Base-by-base conservation (phyloP, 2,888 invertebrate species). In the Andrena trimmerana region DNA sequence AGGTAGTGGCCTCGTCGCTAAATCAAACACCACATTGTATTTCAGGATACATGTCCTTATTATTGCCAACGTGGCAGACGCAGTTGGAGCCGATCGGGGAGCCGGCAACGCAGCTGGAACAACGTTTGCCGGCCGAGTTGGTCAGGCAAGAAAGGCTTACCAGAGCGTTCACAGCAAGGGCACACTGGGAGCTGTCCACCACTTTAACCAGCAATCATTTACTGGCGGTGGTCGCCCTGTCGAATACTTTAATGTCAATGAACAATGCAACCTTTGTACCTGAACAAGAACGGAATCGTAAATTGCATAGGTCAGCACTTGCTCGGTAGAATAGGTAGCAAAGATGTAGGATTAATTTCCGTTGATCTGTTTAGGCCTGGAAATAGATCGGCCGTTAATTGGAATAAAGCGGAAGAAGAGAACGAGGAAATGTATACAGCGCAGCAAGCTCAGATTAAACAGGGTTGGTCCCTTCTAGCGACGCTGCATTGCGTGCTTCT, bases 241-340 rank as follows among this genome's bases (percentile, higher is more conserved):
- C 99, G 68, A 99, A 99, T 94, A 99, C 99, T 0, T 95, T 99
- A 68, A 98, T 99, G 98, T 98, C 99, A 0, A 99, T 99, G 98
- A 98, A 97, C 93, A 98, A 98, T 91, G 98, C 99, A 48, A 98
- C 98, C 57, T 99, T 99, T 94, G 96, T 98, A 84, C 97, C 98
- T 0, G 98, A 98, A 90, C 97, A 97, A 93, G 98, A 98, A 92
- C 95, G 97, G 76, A 97, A 96, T 86, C 95, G 98, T 86, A 96
- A 97, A 91, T 93, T 98, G 91, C 97, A 97, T 93, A 96, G 97
- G 96, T 96, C 88, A 87, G 63, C 52, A 33, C 31, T 66, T 54
- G 42, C 59, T 20, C 29, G 65, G 13, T 29, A 31, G 63, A 68
- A 60, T 31, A 36, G 50, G 66, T n/a, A n/a, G n/a, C 66, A 7